Evolutionary conservation across 2,888 invertebrate species (phyloP).

Genomic region (Shargacucullia verbasci): DNA sequence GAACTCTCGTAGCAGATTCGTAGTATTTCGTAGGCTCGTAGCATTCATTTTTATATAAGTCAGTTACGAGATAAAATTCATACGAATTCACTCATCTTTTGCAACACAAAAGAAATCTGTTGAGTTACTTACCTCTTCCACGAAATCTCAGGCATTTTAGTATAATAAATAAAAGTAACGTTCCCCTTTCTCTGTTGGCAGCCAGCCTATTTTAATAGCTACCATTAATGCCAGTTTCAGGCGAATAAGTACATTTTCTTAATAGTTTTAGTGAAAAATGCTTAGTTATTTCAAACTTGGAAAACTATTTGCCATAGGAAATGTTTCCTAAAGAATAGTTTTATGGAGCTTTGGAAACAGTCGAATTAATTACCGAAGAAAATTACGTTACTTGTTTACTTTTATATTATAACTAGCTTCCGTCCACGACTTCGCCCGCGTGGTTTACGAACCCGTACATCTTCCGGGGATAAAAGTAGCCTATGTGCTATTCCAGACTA

Average conservation of each 20-base stretch:
- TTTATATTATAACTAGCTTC: too few species aligned
- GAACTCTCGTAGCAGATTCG: too few species aligned
- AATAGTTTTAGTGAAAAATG: conserved; percentile 39
- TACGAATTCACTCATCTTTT: neutral
- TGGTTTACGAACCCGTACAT: too few species aligned
- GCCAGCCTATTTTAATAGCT: conserved; percentile 41
- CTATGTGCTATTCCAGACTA: too few species aligned
- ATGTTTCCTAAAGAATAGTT: conserved; percentile 9
- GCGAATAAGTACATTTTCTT: conserved; percentile 37
- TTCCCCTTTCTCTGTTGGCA: conserved; percentile 28
- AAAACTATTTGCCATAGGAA: conserved; percentile 24
- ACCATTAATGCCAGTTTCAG: conserved; percentile 43
- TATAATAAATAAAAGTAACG: conserved; percentile 32
- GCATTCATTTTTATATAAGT: too few species aligned
- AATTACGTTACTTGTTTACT: conserved; percentile 13
- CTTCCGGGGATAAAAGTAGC: too few species aligned
- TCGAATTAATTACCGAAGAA: conserved; percentile 7
- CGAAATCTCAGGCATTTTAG: conserved; percentile 12
- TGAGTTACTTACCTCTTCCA: neutral
- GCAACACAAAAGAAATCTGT: neutral
- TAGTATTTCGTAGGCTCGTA: too few species aligned
- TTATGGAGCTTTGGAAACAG: conserved; percentile 6
- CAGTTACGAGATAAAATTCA: too few species aligned
- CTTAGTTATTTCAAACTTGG: conserved; percentile 32
- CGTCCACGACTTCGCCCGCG: too few species aligned